Conservation (phyloP, 2,888 invertebrate species). For the Coremacera marginata region DNA sequence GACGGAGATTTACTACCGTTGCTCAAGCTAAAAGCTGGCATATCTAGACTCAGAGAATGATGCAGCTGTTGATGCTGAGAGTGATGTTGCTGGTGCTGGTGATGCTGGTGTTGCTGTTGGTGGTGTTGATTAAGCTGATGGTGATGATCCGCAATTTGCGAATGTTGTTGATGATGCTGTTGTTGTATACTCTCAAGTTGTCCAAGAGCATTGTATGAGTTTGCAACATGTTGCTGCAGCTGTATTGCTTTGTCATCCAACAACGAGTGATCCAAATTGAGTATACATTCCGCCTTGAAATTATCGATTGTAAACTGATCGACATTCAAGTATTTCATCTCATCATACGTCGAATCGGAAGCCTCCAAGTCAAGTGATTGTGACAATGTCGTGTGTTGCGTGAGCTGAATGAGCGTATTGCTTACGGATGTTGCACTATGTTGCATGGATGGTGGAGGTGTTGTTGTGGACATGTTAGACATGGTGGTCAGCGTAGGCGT, state of each 20-base stretch:
- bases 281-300: conserved; percentile 68
- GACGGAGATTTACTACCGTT: conserved; percentile 57
- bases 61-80: conserved; percentile 42
- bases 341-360: conserved; percentile 64
- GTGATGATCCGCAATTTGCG: background rate
- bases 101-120: conserved; percentile 35
- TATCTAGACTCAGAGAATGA: conserved; percentile 55
- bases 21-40: conserved; percentile 54
- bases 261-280: conserved; percentile 67
- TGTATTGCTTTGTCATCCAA: conserved; percentile 55
- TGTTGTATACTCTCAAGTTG: conserved; percentile 32
- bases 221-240: conserved; percentile 26
- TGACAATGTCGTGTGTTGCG: conserved; percentile 11
- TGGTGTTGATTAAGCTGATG: conserved; percentile 33
- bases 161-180: conserved; percentile 44
- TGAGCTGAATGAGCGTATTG: conserved; percentile 37
- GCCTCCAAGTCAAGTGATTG: conserved; percentile 26
- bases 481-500: conserved; percentile 46
- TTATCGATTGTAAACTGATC: conserved; percentile 70
- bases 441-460: conserved; percentile 48
- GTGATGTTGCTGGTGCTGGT: conserved; percentile 36
- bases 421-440: conserved; percentile 42
- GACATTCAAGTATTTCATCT: conserved; percentile 69
- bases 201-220: conserved; percentile 4
- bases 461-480: conserved; percentile 44